Base-by-base conservation (phyloP, 1,140 invertebrate species). In the Drosophila albomicans region DNA sequence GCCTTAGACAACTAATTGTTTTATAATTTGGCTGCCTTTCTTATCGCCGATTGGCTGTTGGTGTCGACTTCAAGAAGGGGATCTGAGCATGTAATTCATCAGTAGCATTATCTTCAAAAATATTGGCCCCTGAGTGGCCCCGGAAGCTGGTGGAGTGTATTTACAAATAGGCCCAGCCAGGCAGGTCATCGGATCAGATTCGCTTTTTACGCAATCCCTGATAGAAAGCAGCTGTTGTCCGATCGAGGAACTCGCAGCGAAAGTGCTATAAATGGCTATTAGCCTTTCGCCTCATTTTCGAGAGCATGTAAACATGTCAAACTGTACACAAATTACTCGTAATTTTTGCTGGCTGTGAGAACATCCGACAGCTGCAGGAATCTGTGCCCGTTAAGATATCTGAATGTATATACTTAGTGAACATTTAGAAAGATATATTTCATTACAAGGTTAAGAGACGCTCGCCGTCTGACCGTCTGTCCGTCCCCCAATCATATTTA, bases 291-390 rank as follows among this genome's bases (percentile, higher is more conserved):
- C 32, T 46, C 13, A 10, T 13, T 10, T 38, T 2, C 15, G 43
- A 15, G 11, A 49, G 49, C 54, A 62, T 89, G 85, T 88, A 88
- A 88, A 88, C 85, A 79, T 89, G 84, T 78, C 84, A 89, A 75
- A 69, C 64, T 57, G 76, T 79, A 77, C 67, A 81, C 30, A 79
- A 82, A 82, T 76, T 78, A 51, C 20, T 51, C 49, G 49, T 30
- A 86, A 81, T 77, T 75, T 7, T 51, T 59, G 25, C 25, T 25
- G 56, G 65, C 35, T 68, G 35, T 63, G 69, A 75, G 57, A 52
- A 76, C 67, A 79, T 74, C 74, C 85, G 70, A 88, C 84, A 88
- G 84, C 84, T 88, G 84, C 84, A 65, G 58, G 61, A 84, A 82
- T 82, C 79, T 86, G 82, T 64, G 56, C 6, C 35, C 20, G 20